Conservation (phyloP, 2,888 invertebrate species). For the Orthonevra nobilis region DNA sequence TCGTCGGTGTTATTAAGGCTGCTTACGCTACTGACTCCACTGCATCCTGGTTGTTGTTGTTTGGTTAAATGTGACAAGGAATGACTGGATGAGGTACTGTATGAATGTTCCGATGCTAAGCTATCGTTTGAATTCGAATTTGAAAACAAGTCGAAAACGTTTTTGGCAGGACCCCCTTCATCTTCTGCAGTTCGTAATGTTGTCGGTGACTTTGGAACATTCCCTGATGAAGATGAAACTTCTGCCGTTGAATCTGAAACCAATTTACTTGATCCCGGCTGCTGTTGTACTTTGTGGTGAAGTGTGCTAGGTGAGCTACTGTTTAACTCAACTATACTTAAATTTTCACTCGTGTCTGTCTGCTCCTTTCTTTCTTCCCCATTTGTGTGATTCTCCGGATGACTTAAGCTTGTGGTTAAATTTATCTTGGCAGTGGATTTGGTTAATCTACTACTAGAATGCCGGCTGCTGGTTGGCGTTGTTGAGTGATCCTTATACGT, state of each 20-base stretch:
- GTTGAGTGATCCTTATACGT: slow-evolving; percentile 78
- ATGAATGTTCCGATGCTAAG: slow-evolving; percentile 72
- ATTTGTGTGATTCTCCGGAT: slow-evolving; percentile 54
- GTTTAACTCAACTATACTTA: not conserved
- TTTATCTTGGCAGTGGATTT: slow-evolving; percentile 80
- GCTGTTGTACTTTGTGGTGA: slow-evolving; percentile 53
- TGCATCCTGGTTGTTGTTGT: slow-evolving; percentile 63
- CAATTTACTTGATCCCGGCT: slow-evolving; percentile 42
- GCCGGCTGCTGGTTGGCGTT: slow-evolving; percentile 79
- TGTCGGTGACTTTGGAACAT: slow-evolving; percentile 1
- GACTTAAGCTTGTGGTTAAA: slow-evolving; percentile 76
- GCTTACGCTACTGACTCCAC: slow-evolving; percentile 22
- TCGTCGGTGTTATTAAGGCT: slow-evolving; percentile 44
- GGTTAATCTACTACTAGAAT: slow-evolving; percentile 77
- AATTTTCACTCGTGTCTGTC: not conserved
- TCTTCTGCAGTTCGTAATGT: not conserved
- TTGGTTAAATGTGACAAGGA: slow-evolving; percentile 71
- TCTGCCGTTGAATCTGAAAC: slow-evolving; percentile 43
- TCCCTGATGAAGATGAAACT: slow-evolving; percentile 34
- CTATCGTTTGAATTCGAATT: slow-evolving; percentile 79
- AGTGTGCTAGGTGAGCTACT: slow-evolving; percentile 24
- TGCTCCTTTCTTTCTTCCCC: not conserved
- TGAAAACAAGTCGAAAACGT: slow-evolving; percentile 74
- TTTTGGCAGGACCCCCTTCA: slow-evolving; percentile 29
- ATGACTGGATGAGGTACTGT: slow-evolving; percentile 72